Evolutionary conservation across 2,797 vertebrate genomes (phyloP), one percentile per base, ranked within the genome.

Genomic region (Platalea minor): DNA sequence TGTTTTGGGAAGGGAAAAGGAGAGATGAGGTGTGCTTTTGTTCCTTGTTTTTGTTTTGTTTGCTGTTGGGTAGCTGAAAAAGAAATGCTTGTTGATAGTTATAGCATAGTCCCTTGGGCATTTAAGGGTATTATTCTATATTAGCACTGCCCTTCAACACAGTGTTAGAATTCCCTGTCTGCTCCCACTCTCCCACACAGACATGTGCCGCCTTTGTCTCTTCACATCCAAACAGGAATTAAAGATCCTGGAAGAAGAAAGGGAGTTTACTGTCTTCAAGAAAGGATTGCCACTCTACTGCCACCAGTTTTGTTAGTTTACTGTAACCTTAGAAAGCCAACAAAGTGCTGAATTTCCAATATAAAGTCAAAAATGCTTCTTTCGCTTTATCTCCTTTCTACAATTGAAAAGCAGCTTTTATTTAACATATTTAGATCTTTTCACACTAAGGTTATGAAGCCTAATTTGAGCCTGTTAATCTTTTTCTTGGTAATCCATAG

Each of bases 101-200:
- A 53, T 19, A 84, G 65, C 65, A 13, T 23, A 53, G 75, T 41
- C 75, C 89, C 85, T 56, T 93, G 89, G 92, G 92, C 73, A 50
- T 88, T 86, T 77, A 74, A 86, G 59, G 78, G 53, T 85, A 69
- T 96, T 95, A 88, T 78, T 91, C 89, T 93, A 28, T 84, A 81
- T 91, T 91, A 81, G 85, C 61, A 6, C 33, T 94, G 85, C 94
- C 88, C 85, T 93, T 93, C 88, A 79, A 2, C 2, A 2, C 63
- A 84, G 73, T 0, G 0, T 93, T 81, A 90, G 82, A 91, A 93
- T 96, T 95, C 93, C 80, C 93, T 48, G 72, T 95, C 89, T 96
- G 92, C 85, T 91, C 68, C 41, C 29, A 18, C 76, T 95, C 89
- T 91, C 93, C 95, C 91, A 95, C 91, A 60, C 85, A 95, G 89